Percentiles rank a stretch among this genome's conserved stretches.
Evolutionary conservation across 2,888 invertebrate species (phyloP).

Genomic region (Acrobasis repandana): DNA sequence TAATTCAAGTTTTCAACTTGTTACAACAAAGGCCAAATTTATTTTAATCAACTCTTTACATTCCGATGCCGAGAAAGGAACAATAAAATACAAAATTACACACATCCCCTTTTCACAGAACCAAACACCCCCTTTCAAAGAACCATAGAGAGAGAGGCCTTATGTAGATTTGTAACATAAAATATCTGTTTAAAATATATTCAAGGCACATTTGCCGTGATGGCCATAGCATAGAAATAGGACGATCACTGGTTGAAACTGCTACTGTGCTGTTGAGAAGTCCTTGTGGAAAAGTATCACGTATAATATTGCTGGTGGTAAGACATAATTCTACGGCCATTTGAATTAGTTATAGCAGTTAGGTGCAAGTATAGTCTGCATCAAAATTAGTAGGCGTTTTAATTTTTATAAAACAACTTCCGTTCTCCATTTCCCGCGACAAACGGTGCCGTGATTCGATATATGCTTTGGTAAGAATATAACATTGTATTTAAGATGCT

Average conservation of each 20-base stretch:
- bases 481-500: no score
- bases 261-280: constrained; percentile 64
- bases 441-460: no score
- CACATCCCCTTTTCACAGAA: constrained; percentile 25
- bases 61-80: neutral
- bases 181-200: constrained; percentile 52
- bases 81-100: constrained; percentile 16
- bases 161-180: constrained; percentile 4
- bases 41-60: neutral
- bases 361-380: neutral
- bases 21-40: neutral
- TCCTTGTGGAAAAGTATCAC: constrained; percentile 62
- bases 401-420: neutral
- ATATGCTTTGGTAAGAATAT: no score
- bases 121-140: neutral
- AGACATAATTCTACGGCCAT: constrained; percentile 28
- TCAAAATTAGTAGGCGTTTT: neutral
- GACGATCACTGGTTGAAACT: constrained; percentile 50
- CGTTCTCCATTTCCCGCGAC: no score
- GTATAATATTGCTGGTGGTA: constrained; percentile 58
- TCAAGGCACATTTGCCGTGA: constrained; percentile 60
- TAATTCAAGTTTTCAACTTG: no score
- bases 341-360: constrained; percentile 29
- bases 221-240: constrained; percentile 66
- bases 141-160: neutral